Evolutionary conservation across 2,113 vertebrate genomes (phyloP).

Genomic region (Pteruthius melanotis): DNA sequence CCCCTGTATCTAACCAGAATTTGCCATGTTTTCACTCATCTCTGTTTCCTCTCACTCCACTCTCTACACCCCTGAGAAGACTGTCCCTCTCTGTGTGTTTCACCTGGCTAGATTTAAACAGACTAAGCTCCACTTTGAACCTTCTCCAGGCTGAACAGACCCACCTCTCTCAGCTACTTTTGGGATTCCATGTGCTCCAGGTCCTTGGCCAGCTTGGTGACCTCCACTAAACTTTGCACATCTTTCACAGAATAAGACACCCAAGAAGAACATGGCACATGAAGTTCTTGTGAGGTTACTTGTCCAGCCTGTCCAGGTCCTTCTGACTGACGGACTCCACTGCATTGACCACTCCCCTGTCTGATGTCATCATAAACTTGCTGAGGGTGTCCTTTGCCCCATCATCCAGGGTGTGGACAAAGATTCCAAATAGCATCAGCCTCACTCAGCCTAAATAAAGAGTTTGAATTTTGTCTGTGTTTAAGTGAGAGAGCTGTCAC

Average conservation of each 20-base stretch:
- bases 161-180: not conserved
- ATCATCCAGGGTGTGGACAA: not conserved
- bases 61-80: not conserved
- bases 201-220: not conserved
- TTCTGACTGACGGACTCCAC: not conserved
- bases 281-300: not conserved
- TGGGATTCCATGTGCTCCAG: not conserved
- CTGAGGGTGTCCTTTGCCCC: not conserved
- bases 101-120: not conserved
- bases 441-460: not conserved
- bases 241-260: not conserved
- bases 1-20: not conserved
- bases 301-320: not conserved
- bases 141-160: not conserved
- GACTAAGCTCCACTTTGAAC: not conserved
- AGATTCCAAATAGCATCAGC: not conserved
- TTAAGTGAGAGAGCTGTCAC: not conserved
- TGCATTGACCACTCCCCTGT: accelerated
- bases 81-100: not conserved
- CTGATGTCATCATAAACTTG: not conserved
- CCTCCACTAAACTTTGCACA: not conserved
- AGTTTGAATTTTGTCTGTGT: not conserved
- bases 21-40: not conserved
- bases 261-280: not conserved
- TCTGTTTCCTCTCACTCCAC: not conserved